Base-by-base conservation (phyloP, 2,888 invertebrate species). In the Hemaris fuciformis region DNA sequence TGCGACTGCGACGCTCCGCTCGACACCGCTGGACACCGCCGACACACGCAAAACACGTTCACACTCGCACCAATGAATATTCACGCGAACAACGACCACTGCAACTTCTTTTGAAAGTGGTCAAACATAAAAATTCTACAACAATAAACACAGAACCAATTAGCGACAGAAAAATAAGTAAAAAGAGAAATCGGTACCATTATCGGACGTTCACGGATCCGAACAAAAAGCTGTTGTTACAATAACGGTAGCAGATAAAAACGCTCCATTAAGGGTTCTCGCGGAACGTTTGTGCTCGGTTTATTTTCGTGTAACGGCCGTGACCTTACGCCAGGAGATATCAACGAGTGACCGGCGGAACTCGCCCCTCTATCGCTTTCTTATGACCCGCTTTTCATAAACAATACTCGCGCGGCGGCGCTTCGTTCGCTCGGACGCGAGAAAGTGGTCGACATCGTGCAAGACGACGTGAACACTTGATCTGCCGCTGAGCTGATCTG, bases 341-440 rank as follows among this genome's bases (percentile, higher is more conserved):
- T 84, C 84, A 81, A 79, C 80, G 79, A 85, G 74, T 87, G 89
- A 85, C 88, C 88, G 81, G 77, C 76, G 79, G 71, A 76, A 76
- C 81, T 80, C 79, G 81, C 83, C 83, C 83, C 83, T 83, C 87
- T 76, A 80, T 84, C 83, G 89, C 91, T 92, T 91, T 92, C 91
- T 88, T 90, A 82, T 92, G 91, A 91, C 91, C 91, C 88, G 86
- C 90, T 92, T 91, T 91, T 90, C 88, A 83, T 85, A 88, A 90
- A 91, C 91, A 91, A 91, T 91, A 91, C 91, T 88, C 83, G 82
- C 85, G 79, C 85, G 83, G 73, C 80, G 79, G 73, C 76, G 73
- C 76, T 73, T 77, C 79, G 80, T 71, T 81, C 82, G 84, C 78
- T 78, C 72, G 74, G 76, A 73, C 79, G 73, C 88, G 90, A 85